Evolutionary conservation across 2,113 vertebrate species (phyloP), one percentile per base, ranked within the genome.

Genomic region (Thunnus thynnus): DNA sequence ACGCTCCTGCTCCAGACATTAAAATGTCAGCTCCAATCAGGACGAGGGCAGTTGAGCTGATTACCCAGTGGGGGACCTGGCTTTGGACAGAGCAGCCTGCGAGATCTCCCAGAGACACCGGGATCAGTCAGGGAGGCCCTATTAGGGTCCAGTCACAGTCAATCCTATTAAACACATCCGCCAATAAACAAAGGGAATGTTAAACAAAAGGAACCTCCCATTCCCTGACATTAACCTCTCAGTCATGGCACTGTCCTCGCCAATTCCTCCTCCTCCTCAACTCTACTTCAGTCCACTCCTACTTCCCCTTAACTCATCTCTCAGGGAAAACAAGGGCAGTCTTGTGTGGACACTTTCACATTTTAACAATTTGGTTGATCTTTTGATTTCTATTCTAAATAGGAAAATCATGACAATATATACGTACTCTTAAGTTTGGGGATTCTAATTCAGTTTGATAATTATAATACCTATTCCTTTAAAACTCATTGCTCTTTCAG

Each of bases 21-120:
- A 96, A 95, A 95, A 93, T 91, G 95, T 96, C 95, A 95, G 87
- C 86, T 95, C 88, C 94, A 96, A 96, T 96, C 94, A 96, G 86
- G 91, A 76, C 54, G 30, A 89, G 93, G 94, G 92, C 94, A 94
- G 93, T 85, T 95, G 94, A 96, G 93, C 89, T 90, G 95, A 93
- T 95, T 95, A 93, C 93, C 89, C 91, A 94, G 94, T 90, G 87
- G 94, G 94, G 90, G 89, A 92, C 88, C 78, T 82, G 85, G 92
- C 91, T 92, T 92, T 92, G 90, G 91, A 91, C 86, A 88, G 88
- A 86, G 87, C 85, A 85, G 92, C 90, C 91, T 92, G 93, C 82
- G 57, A 88, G 91, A 89, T 91, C 92, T 94, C 91, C 83, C 88
- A 93, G 91, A 94, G 91, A 94, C 89, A 87, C 85, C 7, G 56